These are phyloP conservation scores for Nasua narica DNA, from an alignment of 2,797 vertebrate genomes.

Conservation along the genomic window DNA sequence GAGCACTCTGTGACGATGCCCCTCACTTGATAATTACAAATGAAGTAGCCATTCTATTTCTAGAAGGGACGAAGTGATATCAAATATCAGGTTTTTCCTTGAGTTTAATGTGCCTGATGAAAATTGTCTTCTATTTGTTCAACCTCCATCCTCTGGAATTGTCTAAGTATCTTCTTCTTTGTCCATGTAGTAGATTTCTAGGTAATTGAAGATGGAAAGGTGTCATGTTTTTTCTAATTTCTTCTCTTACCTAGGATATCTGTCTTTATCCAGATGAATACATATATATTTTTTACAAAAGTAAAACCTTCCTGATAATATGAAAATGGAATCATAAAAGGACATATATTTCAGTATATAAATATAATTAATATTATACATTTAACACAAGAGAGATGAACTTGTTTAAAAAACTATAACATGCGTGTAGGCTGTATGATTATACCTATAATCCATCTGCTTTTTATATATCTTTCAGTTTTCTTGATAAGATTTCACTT, in stretches of 20 bases:
- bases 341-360: background rate
- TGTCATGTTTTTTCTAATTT: background rate
- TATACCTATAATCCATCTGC: slow-evolving; percentile 62
- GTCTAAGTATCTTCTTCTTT: background rate
- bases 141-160: background rate
- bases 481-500: background rate
- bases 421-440: background rate
- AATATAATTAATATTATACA: slow-evolving; percentile 38
- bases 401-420: slow-evolving; percentile 19
- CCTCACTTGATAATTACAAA: background rate
- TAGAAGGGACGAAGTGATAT: background rate
- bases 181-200: background rate
- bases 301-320: background rate
- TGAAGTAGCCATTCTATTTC: background rate
- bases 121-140: background rate
- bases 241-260: background rate
- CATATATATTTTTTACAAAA: background rate
- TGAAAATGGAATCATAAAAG: background rate
- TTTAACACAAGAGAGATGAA: slow-evolving; percentile 37
- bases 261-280: background rate
- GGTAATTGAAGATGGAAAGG: background rate
- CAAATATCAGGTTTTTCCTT: background rate
- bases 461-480: slow-evolving; percentile 61
- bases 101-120: background rate
- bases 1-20: background rate